A percentile compares a stretch with the other conserved stretches of the same genome.
Evolutionary conservation across 2,113 vertebrate species (phyloP).

Genomic region (Etheostoma spectabile): DNA sequence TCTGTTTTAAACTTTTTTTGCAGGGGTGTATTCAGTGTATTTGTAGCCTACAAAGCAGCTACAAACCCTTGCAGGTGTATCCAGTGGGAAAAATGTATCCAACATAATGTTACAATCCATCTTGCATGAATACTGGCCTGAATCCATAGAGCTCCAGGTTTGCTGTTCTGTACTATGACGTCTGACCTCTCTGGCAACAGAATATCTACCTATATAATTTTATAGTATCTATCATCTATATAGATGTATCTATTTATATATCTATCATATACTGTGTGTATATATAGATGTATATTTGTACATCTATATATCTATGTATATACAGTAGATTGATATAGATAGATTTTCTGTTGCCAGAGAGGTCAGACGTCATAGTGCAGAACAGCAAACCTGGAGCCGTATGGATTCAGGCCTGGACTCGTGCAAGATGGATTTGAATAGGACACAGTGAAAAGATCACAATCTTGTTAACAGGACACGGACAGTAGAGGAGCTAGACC

Average conservation of each 20-base stretch:
- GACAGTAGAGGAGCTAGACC: conserved; percentile 93
- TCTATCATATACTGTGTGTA: too few relatives aligned
- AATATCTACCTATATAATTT: too few relatives aligned
- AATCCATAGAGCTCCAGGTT: background rate
- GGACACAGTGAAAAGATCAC: background rate
- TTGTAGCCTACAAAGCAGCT: background rate
- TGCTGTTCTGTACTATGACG: background rate
- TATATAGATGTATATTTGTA: too few relatives aligned
- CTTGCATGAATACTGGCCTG: background rate
- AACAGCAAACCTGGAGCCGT: too few relatives aligned
- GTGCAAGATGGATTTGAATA: too few relatives aligned
- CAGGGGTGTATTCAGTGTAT: background rate
- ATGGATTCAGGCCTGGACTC: too few relatives aligned
- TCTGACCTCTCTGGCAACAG: background rate
- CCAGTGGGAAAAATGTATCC: background rate
- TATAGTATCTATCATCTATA: too few relatives aligned
- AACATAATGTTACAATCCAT: background rate
- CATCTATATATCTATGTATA: too few relatives aligned
- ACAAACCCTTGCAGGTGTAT: background rate
- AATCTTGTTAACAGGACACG: conserved; percentile 81
- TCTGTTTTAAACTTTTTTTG: background rate
- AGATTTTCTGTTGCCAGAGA: too few relatives aligned
- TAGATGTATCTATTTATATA: too few relatives aligned
- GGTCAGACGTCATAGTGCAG: too few relatives aligned
- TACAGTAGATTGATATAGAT: too few relatives aligned